These are phyloP conservation scores for Idris sp. DNA, from an alignment of 1,140 invertebrate species.

Conservation along the genomic window DNA sequence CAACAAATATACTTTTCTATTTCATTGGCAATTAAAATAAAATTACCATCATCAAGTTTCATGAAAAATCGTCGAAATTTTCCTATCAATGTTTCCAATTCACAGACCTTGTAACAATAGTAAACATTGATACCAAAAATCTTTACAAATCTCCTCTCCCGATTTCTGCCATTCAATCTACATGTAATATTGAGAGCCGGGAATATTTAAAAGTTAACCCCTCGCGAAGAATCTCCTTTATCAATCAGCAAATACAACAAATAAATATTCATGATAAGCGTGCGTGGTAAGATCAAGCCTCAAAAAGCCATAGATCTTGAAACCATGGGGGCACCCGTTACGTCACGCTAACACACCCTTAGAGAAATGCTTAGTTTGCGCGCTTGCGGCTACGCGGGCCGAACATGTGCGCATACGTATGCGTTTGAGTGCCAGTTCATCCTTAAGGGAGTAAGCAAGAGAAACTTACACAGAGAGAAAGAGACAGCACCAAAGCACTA, in stretches of 20 bases:
- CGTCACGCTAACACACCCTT: conserved; percentile 73
- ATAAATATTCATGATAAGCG: conserved; percentile 35
- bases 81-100: no score
- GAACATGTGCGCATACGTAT: conserved; percentile 60
- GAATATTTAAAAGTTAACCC: no score
- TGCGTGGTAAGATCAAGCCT: conserved; percentile 35
- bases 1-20: no score
- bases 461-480: conserved; percentile 22
- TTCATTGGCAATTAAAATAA: no score
- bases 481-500: conserved; percentile 5
- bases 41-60: no score
- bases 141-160: no score
- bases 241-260: conserved; percentile 29
- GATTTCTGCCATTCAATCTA: no score
- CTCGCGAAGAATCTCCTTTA: no score
- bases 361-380: conserved; percentile 76
- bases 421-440: conserved; percentile 73
- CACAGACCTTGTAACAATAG: no score
- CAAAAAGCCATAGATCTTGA: conserved; percentile 39
- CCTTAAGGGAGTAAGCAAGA: conserved; percentile 70
- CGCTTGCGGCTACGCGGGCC: conserved; percentile 60
- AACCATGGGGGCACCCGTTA: conserved; percentile 70
- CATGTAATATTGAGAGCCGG: no score
- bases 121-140: no score
- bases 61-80: no score